These are phyloP conservation scores for Drosophila dives DNA, from an alignment of 2,888 invertebrate species.

Conservation along the genomic window DNA sequence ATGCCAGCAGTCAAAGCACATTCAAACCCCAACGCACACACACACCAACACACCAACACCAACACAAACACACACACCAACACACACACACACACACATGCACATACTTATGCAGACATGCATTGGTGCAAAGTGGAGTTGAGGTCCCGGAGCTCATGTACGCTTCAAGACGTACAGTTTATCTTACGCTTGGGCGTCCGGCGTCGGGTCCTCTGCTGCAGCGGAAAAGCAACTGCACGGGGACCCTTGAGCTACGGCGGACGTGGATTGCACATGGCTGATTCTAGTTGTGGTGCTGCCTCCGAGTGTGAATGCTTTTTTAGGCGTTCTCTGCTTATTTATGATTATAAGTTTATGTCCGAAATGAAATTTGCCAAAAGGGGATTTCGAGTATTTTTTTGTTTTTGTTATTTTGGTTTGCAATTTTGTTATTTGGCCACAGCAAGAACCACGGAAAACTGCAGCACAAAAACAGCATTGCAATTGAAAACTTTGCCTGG, in stretches of 20 bases:
- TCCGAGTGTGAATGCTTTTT: constrained; percentile 52
- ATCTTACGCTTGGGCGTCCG: constrained; percentile 65
- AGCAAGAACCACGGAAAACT: constrained; percentile 11
- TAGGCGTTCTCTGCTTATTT: constrained; percentile 69
- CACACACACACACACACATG: neutral
- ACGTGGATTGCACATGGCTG: constrained; percentile 23
- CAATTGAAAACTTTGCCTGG: neutral
- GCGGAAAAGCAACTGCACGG: constrained; percentile 44
- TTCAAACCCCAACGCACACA: constrained; percentile 17
- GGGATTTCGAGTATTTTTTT: constrained; percentile 5
- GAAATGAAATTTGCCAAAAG: constrained; percentile 69
- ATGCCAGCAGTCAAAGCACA: constrained; percentile 69
- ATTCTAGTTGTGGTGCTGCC: constrained; percentile 14
- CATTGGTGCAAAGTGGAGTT: constrained; percentile 70
- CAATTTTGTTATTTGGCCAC: constrained; percentile 19
- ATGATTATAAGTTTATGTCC: constrained; percentile 77
- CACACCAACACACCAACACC: neutral
- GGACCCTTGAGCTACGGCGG: constrained; percentile 7
- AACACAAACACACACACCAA: neutral
- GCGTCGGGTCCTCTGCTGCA: constrained; percentile 35
- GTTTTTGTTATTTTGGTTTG: constrained; percentile 24
- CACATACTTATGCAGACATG: constrained; percentile 36
- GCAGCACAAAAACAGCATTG: constrained; percentile 16
- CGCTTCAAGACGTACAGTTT: constrained; percentile 73
- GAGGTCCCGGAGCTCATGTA: constrained; percentile 47